phyloP scores from a whole-genome alignment of 2,797 vertebrate genomes.

The Thunnus albacares region DNA sequence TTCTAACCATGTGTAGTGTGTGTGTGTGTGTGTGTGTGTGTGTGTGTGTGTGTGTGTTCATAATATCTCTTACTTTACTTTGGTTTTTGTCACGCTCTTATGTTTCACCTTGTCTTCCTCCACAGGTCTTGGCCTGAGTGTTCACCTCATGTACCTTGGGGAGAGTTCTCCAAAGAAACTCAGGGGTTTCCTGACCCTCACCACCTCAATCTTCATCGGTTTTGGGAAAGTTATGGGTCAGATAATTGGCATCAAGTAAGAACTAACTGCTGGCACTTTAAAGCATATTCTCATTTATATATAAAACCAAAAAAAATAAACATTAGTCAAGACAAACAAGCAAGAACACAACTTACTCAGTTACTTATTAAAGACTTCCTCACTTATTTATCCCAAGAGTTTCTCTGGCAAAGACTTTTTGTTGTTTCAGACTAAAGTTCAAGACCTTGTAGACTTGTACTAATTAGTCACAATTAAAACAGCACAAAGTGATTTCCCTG shows the following conservation, averaged over 20 bases:
- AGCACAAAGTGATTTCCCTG: neutral
- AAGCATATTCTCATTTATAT: neutral
- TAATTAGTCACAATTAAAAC: neutral
- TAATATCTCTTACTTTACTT: neutral
- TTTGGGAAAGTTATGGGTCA: constrained; percentile 83
- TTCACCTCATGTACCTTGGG: constrained; percentile 85
- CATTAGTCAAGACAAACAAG: neutral
- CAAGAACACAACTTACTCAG: neutral
- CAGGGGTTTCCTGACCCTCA: constrained; percentile 83
- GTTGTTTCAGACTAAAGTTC: constrained; percentile 2
- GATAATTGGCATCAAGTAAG: constrained; percentile 82
- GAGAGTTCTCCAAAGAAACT: constrained; percentile 84
- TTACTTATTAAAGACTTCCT: constrained; percentile 5
- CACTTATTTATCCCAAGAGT: neutral
- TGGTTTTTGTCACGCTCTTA: neutral
- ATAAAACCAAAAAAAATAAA: neutral
- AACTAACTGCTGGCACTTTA: neutral
- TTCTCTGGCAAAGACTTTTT: neutral
- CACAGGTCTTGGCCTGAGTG: constrained; percentile 83
- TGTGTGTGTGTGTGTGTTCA: neutral
- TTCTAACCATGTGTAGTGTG: neutral
- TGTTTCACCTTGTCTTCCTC: constrained; percentile 2
- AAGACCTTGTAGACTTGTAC: neutral
- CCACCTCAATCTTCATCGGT: constrained; percentile 77
- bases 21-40: neutral